Percentiles rank a stretch among this genome's conserved stretches.
Conservation (phyloP, 2,113 vertebrate species). For the Amphiprion percula region DNA sequence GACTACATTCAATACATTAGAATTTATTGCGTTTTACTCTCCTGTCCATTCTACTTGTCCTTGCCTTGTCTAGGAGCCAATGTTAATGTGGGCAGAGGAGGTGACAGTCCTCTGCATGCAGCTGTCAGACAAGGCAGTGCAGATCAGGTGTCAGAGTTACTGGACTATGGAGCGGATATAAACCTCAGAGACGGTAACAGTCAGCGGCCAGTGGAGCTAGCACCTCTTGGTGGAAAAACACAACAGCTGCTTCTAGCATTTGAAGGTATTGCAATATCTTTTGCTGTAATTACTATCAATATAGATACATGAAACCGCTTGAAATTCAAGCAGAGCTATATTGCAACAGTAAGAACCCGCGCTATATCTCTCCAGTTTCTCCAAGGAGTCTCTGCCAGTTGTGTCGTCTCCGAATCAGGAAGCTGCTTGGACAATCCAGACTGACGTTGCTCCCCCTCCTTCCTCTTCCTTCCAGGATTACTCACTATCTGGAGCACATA, state of each 20-base stretch:
- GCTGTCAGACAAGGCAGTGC: slow-evolving; percentile 59
- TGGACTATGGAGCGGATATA: slow-evolving; percentile 71
- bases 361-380: slow-evolving; percentile 53
- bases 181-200: slow-evolving; percentile 58
- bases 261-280: slow-evolving; percentile 53
- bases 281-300: background rate
- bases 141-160: slow-evolving; percentile 63
- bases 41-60: background rate
- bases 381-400: slow-evolving; percentile 67
- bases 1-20: no score
- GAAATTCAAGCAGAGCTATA: background rate
- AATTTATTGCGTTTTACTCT: background rate
- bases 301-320: background rate
- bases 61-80: slow-evolving; percentile 53
- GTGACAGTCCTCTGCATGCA: slow-evolving; percentile 69
- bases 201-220: slow-evolving; percentile 65
- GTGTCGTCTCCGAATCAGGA: slow-evolving; percentile 71
- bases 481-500: slow-evolving; percentile 65
- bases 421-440: slow-evolving; percentile 63
- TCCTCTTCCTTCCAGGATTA: slow-evolving; percentile 69
- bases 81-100: slow-evolving; percentile 59
- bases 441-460: slow-evolving; percentile 59
- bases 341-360: background rate
- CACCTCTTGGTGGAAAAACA: slow-evolving; percentile 57
- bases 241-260: slow-evolving; percentile 56